Conservation (phyloP, 2,113 vertebrate genomes). For the Patagioenas fasciata region DNA sequence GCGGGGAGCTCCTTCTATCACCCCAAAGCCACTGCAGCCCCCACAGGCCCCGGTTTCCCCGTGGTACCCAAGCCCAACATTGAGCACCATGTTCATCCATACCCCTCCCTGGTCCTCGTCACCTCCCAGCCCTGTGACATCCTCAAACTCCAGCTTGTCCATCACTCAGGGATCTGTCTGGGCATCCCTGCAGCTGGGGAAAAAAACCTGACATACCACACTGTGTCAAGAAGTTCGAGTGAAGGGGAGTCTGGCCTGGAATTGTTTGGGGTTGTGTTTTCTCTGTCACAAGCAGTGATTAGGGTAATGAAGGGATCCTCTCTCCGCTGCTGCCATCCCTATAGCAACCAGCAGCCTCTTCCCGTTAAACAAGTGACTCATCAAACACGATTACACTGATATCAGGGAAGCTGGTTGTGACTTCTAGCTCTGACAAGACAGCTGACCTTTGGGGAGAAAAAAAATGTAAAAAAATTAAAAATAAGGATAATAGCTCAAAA, state of each 20-base stretch:
- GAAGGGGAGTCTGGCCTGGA: neutral
- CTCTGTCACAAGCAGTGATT: neutral
- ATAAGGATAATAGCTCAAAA: neutral
- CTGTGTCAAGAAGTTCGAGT: rapidly evolving
- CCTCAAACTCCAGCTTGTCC: neutral
- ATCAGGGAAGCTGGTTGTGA: neutral
- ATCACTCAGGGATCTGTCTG: rapidly evolving
- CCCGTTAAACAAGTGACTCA: slow-evolving; percentile 52
- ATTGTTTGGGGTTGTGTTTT: neutral
- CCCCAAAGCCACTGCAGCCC: neutral
- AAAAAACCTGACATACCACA: rapidly evolving
- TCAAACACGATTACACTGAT: neutral
- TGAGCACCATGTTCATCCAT: rapidly evolving
- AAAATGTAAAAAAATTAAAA: neutral
- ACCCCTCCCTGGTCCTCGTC: rapidly evolving
- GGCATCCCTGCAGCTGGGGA: neutral
- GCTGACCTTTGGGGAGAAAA: neutral
- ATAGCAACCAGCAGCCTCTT: slow-evolving; percentile 63
- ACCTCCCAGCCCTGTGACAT: neutral
- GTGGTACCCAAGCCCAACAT: rapidly evolving
- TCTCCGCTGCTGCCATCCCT: slow-evolving; percentile 45
- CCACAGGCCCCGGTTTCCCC: neutral
- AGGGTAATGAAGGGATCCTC: slow-evolving; percentile 26
- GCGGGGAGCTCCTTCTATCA: neutral
- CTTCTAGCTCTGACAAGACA: neutral